phyloP scores from a whole-genome alignment of 2,888 invertebrate genomes.

The Leucophora obtusa region DNA sequence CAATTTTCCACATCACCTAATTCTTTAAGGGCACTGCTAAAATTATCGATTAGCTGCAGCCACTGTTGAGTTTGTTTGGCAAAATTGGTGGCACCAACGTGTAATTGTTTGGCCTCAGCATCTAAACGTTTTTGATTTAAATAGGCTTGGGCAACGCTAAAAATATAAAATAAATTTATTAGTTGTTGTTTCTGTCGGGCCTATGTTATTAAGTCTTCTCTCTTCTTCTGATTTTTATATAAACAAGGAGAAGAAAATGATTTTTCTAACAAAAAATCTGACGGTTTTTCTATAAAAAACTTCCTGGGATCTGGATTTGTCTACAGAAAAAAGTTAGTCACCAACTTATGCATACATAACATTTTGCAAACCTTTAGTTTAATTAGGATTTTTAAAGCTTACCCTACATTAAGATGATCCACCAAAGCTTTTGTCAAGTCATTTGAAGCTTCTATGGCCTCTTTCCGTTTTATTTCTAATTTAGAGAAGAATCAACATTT shows the following conservation, averaged over 20 bases:
- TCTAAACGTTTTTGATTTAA: conserved; percentile 98
- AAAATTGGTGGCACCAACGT: conserved; percentile 95
- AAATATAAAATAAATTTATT: background rate
- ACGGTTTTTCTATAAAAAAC: too few species aligned
- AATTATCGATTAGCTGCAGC: conserved; percentile 93
- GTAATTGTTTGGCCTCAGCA: conserved; percentile 96
- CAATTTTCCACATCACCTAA: conserved; percentile 99
- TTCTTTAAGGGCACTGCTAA: conserved; percentile 91
- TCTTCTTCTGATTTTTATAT: too few species aligned
- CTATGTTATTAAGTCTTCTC: too few species aligned
- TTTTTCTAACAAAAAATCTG: too few species aligned
- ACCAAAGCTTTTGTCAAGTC: conserved; percentile 95
- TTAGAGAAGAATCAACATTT: background rate
- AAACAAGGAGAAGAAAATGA: too few species aligned
- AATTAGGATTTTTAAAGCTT: conserved; percentile 67
- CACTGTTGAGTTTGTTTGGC: conserved; percentile 98
- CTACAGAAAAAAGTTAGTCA: too few species aligned
- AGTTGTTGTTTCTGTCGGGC: background rate
- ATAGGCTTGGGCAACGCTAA: conserved; percentile 96
- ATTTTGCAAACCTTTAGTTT: too few species aligned
- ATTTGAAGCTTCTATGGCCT: conserved; percentile 94
- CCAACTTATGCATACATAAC: too few species aligned
- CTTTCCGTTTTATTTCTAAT: conserved; percentile 93
- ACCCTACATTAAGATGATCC: conserved; percentile 99
- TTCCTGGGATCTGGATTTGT: too few species aligned